These are phyloP conservation scores for Drosophila persimilis DNA, from an alignment of 1,140 invertebrate species.

Conservation along the genomic window DNA sequence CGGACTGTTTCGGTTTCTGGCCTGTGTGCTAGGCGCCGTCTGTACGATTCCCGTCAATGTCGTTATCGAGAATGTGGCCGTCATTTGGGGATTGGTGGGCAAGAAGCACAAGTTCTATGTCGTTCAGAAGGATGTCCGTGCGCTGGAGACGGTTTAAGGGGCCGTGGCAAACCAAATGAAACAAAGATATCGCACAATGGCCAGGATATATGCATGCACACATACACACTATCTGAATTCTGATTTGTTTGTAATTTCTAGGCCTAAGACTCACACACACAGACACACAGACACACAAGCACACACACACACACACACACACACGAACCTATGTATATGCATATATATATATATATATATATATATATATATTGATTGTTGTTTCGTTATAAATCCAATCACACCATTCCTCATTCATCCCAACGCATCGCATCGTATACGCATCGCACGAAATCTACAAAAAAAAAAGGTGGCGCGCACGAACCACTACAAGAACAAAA, in stretches of 20 bases:
- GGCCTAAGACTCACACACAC: constrained; percentile 28
- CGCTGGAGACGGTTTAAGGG: constrained; percentile 71
- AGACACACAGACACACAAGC: constrained; percentile 8
- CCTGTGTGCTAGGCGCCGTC: constrained; percentile 93
- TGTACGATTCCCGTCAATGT: constrained; percentile 95
- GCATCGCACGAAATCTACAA: constrained; percentile 21
- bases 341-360: background rate
- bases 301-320: background rate
- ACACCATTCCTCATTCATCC: constrained; percentile 16
- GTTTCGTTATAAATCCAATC: constrained; percentile 45
- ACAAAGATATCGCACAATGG: constrained; percentile 47
- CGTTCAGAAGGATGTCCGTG: constrained; percentile 94
- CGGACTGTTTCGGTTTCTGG: constrained; percentile 90
- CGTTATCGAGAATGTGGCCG: constrained; percentile 96
- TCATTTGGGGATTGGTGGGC: constrained; percentile 95
- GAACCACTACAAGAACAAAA: no score
- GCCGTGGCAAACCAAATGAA: constrained; percentile 16
- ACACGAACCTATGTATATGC: background rate
- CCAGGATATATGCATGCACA: constrained; percentile 12
- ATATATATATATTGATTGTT: constrained; percentile 39
- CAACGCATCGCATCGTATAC: constrained; percentile 7
- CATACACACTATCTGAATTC: constrained; percentile 35
- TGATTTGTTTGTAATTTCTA: constrained; percentile 55
- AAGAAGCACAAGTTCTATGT: constrained; percentile 98
- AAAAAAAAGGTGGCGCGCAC: background rate